Percentiles rank a stretch among this genome's conserved stretches.
These are phyloP conservation scores for Marmota flaviventris DNA, from an alignment of 2,113 vertebrate species.

Conservation along the genomic window DNA sequence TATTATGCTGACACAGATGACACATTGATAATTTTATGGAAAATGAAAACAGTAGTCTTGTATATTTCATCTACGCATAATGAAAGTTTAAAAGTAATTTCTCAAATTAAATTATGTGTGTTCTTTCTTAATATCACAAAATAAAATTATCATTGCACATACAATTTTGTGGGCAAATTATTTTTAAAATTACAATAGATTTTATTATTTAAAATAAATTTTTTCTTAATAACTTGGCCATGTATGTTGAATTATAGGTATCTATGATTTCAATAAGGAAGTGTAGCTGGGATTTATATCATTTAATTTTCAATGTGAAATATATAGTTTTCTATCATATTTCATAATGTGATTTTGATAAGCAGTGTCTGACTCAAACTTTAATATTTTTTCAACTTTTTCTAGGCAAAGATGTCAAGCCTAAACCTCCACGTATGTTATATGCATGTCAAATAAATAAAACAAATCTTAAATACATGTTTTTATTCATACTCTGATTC, in stretches of 20 bases:
- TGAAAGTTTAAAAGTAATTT: neutral
- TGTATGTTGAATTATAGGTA: neutral
- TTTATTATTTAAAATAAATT: slow-evolving; percentile 8
- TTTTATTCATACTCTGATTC: neutral
- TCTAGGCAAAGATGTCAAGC: slow-evolving; percentile 72
- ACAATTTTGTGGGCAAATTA: neutral
- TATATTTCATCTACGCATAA: neutral
- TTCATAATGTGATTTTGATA: neutral
- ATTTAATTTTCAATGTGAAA: slow-evolving; percentile 31
- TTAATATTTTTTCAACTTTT: slow-evolving; percentile 52
- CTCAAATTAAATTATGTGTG: neutral
- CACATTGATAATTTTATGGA: neutral
- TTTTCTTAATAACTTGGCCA: neutral
- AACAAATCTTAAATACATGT: slow-evolving; percentile 19
- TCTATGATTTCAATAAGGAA: neutral
- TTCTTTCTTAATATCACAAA: neutral
- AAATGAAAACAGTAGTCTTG: neutral
- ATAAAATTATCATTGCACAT: neutral
- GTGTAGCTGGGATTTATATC: neutral
- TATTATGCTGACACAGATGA: neutral
- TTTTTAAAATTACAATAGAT: neutral
- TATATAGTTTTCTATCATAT: neutral
- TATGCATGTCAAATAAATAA: slow-evolving; percentile 13
- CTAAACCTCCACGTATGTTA: slow-evolving; percentile 67
- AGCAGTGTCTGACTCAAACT: neutral